Conservation (phyloP, 1,140 invertebrate species). For the Drosophila lini region DNA sequence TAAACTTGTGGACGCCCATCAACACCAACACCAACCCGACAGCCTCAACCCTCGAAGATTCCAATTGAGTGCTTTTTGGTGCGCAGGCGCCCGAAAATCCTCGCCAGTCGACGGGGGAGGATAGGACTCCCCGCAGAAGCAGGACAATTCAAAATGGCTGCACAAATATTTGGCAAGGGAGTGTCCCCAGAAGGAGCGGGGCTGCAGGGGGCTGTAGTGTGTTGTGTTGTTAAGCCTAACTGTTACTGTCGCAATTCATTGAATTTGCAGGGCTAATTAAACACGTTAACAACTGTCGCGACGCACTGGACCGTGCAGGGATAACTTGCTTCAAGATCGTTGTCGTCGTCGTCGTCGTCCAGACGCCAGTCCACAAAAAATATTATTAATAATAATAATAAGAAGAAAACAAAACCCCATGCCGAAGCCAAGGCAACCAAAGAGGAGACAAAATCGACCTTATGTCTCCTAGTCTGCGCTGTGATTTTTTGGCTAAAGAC, state of each 20-base stretch:
- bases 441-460: conserved; percentile 31
- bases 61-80: conserved; percentile 29
- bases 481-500: conserved; percentile 78
- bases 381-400: conserved; percentile 2
- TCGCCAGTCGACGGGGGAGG: conserved; percentile 31
- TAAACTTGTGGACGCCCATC: conserved; percentile 1
- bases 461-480: conserved; percentile 41
- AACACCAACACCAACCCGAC: conserved; percentile 1
- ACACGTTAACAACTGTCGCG: conserved; percentile 82
- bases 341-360: conserved; percentile 54
- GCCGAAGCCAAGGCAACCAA: neutral
- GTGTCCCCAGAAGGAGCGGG: conserved; percentile 25
- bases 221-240: conserved; percentile 76
- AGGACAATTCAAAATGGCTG: conserved; percentile 80
- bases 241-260: conserved; percentile 83
- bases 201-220: conserved; percentile 14
- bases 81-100: conserved; percentile 56
- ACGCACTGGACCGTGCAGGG: conserved; percentile 74
- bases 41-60: neutral
- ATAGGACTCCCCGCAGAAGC: conserved; percentile 33
- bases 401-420: conserved; percentile 2
- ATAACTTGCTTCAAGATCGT: conserved; percentile 74
- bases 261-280: conserved; percentile 82
- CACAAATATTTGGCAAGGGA: conserved; percentile 78
- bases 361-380: conserved; percentile 57